Evolutionary conservation across 2,888 invertebrate species (phyloP).

Genomic region (Polyploca ridens): DNA sequence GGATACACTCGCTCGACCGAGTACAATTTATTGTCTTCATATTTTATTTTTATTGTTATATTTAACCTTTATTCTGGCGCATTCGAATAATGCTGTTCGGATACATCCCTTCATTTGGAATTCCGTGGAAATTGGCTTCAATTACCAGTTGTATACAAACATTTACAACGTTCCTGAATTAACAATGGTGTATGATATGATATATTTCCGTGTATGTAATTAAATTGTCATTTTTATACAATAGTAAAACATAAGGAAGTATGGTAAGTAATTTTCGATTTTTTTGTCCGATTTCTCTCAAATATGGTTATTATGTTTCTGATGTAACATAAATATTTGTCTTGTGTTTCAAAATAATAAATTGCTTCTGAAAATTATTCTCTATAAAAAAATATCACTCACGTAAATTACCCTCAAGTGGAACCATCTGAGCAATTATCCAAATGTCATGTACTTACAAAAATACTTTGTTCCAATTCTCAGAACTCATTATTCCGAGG

Average conservation of each 20-base stretch:
- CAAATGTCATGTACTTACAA: not conserved
- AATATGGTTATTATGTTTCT: no score
- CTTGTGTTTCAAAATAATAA: no score
- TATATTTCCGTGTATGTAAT: not conserved
- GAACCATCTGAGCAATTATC: not conserved
- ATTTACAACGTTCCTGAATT: not conserved
- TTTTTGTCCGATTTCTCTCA: no score
- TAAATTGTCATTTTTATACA: not conserved
- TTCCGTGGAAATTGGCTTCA: not conserved
- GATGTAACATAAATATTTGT: no score
- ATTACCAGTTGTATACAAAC: not conserved
- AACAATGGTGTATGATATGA: not conserved
- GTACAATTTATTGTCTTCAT: slow-evolving; percentile 2
- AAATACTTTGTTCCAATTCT: not conserved
- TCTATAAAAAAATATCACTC: no score
- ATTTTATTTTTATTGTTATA: slow-evolving; percentile 7
- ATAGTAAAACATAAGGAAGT: no score
- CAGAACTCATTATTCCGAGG: not conserved
- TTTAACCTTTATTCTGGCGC: not conserved
- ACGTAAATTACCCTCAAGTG: no score
- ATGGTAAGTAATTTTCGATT: no score
- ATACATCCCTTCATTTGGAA: not conserved
- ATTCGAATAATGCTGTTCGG: not conserved
- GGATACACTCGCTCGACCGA: slow-evolving; percentile 3
- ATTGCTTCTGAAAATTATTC: no score